Evolutionary conservation across 2,888 invertebrate species (phyloP).

Genomic region (Seladonia tumulorum): DNA sequence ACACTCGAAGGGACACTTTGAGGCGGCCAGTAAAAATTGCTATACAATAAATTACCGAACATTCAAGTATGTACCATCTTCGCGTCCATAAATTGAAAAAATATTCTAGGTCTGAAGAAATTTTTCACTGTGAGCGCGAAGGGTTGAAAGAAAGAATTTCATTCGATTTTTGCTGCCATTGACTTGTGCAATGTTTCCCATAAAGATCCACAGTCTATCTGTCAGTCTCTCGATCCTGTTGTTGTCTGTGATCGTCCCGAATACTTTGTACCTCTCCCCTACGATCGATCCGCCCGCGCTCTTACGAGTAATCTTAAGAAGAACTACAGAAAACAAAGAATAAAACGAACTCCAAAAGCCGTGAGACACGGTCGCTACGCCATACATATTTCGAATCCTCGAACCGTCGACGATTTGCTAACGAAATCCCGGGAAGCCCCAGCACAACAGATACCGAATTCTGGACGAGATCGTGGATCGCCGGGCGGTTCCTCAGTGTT

Average conservation of each 20-base stretch:
- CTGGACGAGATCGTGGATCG: slow-evolving; percentile 42
- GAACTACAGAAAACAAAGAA: slow-evolving; percentile 6
- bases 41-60: background rate
- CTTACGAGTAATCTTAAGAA: slow-evolving; percentile 20
- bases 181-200: background rate
- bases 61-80: no score
- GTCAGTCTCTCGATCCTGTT: background rate
- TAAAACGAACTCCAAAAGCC: slow-evolving; percentile 7
- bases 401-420: background rate
- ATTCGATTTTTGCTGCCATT: no score
- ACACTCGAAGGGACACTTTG: background rate
- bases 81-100: no score
- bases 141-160: no score
- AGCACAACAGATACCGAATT: slow-evolving; percentile 42
- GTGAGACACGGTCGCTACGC: background rate
- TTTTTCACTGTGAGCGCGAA: no score
- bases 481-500: slow-evolving; percentile 75
- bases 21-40: background rate
- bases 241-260: background rate
- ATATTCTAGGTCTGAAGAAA: no score
- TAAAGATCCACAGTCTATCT: background rate
- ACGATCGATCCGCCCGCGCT: slow-evolving; percentile 7
- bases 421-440: background rate
- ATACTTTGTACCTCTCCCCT: background rate
- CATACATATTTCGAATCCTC: background rate